These are phyloP conservation scores for Xenentodon cancila DNA, from an alignment of 2,797 vertebrate genomes.

Conservation along the genomic window DNA sequence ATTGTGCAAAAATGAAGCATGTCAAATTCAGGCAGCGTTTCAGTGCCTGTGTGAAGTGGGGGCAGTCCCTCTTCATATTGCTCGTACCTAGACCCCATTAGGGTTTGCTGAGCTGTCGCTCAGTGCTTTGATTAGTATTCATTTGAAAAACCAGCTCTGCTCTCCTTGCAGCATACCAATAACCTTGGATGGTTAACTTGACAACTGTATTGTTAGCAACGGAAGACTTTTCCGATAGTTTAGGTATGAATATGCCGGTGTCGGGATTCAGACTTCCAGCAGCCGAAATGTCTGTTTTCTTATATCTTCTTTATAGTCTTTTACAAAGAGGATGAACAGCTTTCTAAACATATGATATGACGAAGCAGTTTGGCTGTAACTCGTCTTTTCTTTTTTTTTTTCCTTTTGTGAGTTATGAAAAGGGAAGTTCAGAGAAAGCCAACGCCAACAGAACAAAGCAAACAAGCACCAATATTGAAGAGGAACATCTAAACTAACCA, in stretches of 20 bases:
- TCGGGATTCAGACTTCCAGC: constrained; percentile 33
- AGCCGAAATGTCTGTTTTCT: constrained; percentile 2
- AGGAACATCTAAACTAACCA: no score
- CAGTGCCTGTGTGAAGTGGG: constrained; percentile 51
- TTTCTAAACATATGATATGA: no score
- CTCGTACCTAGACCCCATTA: constrained; percentile 56
- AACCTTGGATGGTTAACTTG: constrained; percentile 47
- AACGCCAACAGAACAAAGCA: no score
- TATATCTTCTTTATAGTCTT: no score
- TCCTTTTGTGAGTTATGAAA: no score
- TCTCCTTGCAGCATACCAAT: constrained; percentile 60
- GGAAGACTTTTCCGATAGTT: constrained; percentile 57
- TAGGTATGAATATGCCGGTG: constrained; percentile 43
- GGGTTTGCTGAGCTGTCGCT: constrained; percentile 58
- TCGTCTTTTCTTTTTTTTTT: no score
- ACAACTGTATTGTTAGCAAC: constrained; percentile 47
- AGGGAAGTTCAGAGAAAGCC: no score
- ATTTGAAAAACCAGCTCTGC: constrained; percentile 52
- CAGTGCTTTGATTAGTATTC: constrained; percentile 65
- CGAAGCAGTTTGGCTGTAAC: no score
- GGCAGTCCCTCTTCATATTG: constrained; percentile 54
- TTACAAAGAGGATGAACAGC: no score
- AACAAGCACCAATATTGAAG: no score
- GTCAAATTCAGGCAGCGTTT: constrained; percentile 61
- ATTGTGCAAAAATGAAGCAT: constrained; percentile 53